Evolutionary conservation across 2,113 vertebrate genomes (phyloP), one percentile per base, ranked within the genome.

Genomic region (Solea senegalensis): DNA sequence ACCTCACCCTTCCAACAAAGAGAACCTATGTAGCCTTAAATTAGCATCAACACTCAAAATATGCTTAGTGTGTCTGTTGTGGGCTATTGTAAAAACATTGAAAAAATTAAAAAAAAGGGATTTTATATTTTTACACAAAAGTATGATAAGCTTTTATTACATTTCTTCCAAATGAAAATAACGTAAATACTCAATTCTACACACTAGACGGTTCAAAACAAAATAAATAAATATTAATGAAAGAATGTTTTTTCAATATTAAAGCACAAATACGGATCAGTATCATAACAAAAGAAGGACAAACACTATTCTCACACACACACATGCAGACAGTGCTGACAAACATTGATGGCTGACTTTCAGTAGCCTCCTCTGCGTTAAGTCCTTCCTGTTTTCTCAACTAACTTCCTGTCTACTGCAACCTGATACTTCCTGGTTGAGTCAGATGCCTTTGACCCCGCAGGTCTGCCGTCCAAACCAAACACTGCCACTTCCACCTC

Each of bases 371-470:
- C 70, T 76, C 76, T 73, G 60, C 5, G 15, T 41, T 56, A 79
- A 76, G 60, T 83, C 73, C 70, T 92, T 92, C 89, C 91, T 91
- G 91, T 88, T 87, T 88, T 72, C 70, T 65, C 40, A 21, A 21
- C 77, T 10, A 12, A 81, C 86, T 88, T 92, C 89, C 88, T 79
- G 86, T 85, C 85, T 70, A 69, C 50, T 78, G 84, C 62, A 80
- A 83, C 76, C 72, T 57, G 87, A 91, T 86, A 89, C 75, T 86
- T 92, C 89, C 91, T 80, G 69, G 66, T 88, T 80, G 70, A 89
- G 77, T 73, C 84, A 82, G 71, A 90, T 88, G 90, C 68, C 89
- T 91, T 89, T 92, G 89, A 90, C 88, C 86, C 70, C 63, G 6
- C 9, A 10, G 41, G 50, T 64, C 74, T 44, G 58, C 57, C 7